These are phyloP conservation scores for Macroramphosus scolopax DNA, from an alignment of 2,797 vertebrate species.

Conservation along the genomic window DNA sequence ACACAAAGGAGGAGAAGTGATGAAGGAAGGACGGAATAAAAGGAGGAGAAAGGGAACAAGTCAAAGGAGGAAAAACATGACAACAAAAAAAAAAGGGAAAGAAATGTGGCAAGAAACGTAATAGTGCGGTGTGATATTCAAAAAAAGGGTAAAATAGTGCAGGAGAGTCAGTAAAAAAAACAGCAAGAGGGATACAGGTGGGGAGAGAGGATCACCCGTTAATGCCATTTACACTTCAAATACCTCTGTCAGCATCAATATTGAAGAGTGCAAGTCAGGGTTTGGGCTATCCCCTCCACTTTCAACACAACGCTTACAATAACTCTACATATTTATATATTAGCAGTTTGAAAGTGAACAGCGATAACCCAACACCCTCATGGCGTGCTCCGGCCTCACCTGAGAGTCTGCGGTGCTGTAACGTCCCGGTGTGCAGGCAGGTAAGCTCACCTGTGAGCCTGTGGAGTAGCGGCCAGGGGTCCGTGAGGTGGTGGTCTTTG, in stretches of 20 bases:
- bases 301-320: conserved; percentile 42
- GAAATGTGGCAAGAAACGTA: conserved; percentile 35
- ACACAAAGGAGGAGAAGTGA: conserved; percentile 11
- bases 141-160: conserved; percentile 56
- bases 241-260: conserved; percentile 37
- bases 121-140: conserved; percentile 33
- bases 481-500: conserved; percentile 94
- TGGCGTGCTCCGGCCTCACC: conserved; percentile 67
- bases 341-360: conserved; percentile 45
- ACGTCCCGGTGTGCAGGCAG: conserved; percentile 76
- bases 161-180: conserved; percentile 40
- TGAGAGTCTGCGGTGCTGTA: conserved; percentile 79
- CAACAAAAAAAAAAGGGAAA: conserved; percentile 29
- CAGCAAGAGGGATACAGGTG: conserved; percentile 41
- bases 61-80: conserved; percentile 11
- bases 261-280: conserved; percentile 28
- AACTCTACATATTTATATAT: background rate
- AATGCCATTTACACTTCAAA: conserved; percentile 38
- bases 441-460: conserved; percentile 94
- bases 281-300: conserved; percentile 59
- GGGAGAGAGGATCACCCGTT: conserved; percentile 41
- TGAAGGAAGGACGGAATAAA: conserved; percentile 15
- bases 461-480: conserved; percentile 95
- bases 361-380: conserved; percentile 53
- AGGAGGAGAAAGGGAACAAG: conserved; percentile 1